Evolutionary conservation across 2,113 vertebrate species (phyloP), one percentile per base, ranked within the genome.

Genomic region (Poeciliopsis turrubarensis): DNA sequence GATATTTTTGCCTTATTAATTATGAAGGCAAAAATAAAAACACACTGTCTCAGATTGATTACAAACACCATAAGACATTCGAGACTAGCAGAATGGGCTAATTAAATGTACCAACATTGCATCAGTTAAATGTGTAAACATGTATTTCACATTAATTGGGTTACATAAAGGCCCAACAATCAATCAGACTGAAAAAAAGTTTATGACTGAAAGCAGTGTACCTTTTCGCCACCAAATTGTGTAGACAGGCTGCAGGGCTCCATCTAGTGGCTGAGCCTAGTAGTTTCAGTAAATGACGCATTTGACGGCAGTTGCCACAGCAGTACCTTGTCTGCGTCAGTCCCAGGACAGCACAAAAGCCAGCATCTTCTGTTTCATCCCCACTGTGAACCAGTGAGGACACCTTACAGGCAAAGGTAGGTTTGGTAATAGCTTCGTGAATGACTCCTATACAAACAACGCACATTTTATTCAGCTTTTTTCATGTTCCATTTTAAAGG

Each of bases 361-460:
- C 80, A 75, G 77, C 78, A 68, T 82, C 78, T 82, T 67, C 78
- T 3, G 75, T 70, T 74, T 62, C 67, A 66, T 63, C 71, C 34
- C 70, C 3, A 10, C 51, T 61, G 60, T 15, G 37, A 44, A 39
- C 26, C 84, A 32, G 65, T 47, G 68, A 62, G 70, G 70, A 9
- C 77, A 31, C 22, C 32, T 61, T 17, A 17, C 34, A 27, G 31
- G 47, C 26, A 26, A 68, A 84, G 86, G 85, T 90, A 85, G 25
- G 70, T 4, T 29, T 14, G 0, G 10, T 27, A 27, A 0, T n/a
- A 7, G 44, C 27, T 32, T 27, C 25, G 27, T 22, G 66, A 22
- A 32, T 10, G 30, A 11, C 63, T 25, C 19, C 17, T 65, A 3
- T 39, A 15, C 54, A 17, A 47, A 10, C n/a, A 25, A 17, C 37